These are phyloP conservation scores for Sarcophaga subvicina DNA, from an alignment of 2,888 invertebrate genomes.

Conservation along the genomic window DNA sequence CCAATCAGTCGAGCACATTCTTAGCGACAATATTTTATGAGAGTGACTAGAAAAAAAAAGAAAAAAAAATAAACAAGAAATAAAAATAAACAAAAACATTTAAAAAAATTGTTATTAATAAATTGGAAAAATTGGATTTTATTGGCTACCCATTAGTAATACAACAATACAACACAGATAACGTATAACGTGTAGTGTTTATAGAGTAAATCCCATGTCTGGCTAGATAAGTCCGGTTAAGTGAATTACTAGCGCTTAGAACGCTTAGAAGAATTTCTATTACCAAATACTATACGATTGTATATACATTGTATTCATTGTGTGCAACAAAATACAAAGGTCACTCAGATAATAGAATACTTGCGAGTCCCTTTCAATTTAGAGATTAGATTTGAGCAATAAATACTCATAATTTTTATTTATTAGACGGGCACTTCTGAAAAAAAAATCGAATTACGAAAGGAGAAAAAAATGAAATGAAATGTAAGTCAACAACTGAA, in stretches of 20 bases:
- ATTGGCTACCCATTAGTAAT: constrained; percentile 13
- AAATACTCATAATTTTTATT: too few species aligned
- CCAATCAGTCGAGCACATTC: background rate
- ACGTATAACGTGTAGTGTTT: background rate
- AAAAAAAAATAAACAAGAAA: background rate
- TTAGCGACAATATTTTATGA: constrained; percentile 1
- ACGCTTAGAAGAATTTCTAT: too few species aligned
- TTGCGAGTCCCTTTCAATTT: too few species aligned
- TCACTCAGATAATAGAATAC: too few species aligned
- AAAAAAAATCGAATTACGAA: too few species aligned
- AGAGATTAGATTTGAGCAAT: too few species aligned
- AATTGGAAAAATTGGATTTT: constrained; percentile 11
- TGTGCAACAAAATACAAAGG: too few species aligned
- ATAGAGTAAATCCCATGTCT: background rate
- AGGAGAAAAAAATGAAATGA: too few species aligned
- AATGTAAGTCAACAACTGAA: too few species aligned
- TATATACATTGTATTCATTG: too few species aligned
- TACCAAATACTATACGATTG: too few species aligned
- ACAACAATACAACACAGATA: background rate
- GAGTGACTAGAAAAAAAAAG: background rate
- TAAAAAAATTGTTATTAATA: constrained; percentile 2
- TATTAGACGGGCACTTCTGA: too few species aligned
- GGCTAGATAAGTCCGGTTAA: constrained; percentile 26
- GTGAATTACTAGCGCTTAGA: background rate
- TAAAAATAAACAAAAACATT: background rate